phyloP scores from a whole-genome alignment of 2,888 invertebrate genomes.

The Galerucella calmariensis region DNA sequence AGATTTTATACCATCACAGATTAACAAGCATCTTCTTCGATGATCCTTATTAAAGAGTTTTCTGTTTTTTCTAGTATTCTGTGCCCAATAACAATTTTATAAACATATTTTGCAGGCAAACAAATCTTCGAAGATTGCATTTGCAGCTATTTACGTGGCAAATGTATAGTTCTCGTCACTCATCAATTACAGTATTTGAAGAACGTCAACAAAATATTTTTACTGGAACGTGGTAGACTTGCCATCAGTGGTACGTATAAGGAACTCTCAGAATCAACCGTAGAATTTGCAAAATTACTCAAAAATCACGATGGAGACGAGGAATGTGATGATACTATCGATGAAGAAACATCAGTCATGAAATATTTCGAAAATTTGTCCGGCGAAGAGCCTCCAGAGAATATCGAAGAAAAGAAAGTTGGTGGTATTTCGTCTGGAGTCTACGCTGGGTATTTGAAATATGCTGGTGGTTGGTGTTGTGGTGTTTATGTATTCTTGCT shows the following conservation, averaged over 20 bases:
- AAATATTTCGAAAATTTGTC: slow-evolving; percentile 38
- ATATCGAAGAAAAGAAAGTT: slow-evolving; percentile 54
- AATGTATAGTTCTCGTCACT: slow-evolving; percentile 82
- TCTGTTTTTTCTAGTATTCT: not conserved
- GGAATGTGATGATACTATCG: slow-evolving; percentile 44
- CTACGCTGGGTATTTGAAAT: slow-evolving; percentile 78
- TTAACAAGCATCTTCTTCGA: too few species aligned
- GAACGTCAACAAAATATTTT: slow-evolving; percentile 73
- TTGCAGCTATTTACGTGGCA: slow-evolving; percentile 66
- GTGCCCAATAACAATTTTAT: too few species aligned
- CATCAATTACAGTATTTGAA: slow-evolving; percentile 85
- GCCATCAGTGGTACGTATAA: slow-evolving; percentile 64
- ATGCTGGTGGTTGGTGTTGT: slow-evolving; percentile 76
- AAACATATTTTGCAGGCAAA: slow-evolving; percentile 69
- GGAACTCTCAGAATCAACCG: slow-evolving; percentile 65
- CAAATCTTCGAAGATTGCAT: slow-evolving; percentile 82
- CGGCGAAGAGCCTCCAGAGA: slow-evolving; percentile 48
- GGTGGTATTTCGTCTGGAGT: slow-evolving; percentile 67
- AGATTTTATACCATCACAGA: too few species aligned
- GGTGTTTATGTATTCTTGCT: slow-evolving; percentile 72
- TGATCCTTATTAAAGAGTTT: not conserved
- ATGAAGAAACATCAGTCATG: slow-evolving; percentile 39
- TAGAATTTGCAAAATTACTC: slow-evolving; percentile 68
- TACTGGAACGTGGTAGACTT: slow-evolving; percentile 73
- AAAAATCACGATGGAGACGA: slow-evolving; percentile 60